phyloP scores from a whole-genome alignment of 2,888 invertebrate species.

The Gasteruption jaculator region DNA sequence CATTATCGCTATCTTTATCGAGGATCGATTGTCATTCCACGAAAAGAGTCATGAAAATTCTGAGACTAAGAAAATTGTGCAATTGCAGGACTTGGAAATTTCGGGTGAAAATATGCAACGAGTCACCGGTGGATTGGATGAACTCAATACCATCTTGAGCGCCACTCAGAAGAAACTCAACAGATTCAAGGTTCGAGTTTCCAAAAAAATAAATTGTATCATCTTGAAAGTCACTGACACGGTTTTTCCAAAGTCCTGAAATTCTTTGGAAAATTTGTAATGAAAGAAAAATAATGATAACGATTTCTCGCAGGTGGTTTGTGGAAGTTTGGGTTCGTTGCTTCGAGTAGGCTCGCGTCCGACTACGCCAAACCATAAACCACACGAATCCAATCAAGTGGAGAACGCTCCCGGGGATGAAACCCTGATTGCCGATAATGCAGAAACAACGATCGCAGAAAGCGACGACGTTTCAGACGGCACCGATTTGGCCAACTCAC shows the following conservation, averaged over 20 bases:
- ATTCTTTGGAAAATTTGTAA: conserved; percentile 1
- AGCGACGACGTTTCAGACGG: too few species aligned
- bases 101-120: conserved; percentile 63
- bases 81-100: conserved; percentile 65
- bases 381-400: conserved; percentile 39
- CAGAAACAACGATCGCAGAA: conserved; percentile 25
- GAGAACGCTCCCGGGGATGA: conserved; percentile 11
- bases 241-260: too few species aligned
- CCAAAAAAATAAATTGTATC: neutral
- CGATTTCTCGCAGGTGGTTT: conserved; percentile 58
- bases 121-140: conserved; percentile 70
- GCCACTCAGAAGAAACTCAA: conserved; percentile 84
- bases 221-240: neutral
- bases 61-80: too few species aligned
- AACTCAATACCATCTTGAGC: conserved; percentile 74
- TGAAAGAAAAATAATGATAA: conserved; percentile 15
- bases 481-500: too few species aligned
- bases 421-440: conserved; percentile 11
- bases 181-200: conserved; percentile 66
- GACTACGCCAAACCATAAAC: conserved; percentile 41
- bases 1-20: too few species aligned
- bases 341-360: conserved; percentile 53
- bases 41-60: too few species aligned
- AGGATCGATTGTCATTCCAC: too few species aligned
- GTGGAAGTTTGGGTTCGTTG: conserved; percentile 70